phyloP scores from a whole-genome alignment of 1,140 invertebrate genomes.

The Neodiprion pinetum region DNA sequence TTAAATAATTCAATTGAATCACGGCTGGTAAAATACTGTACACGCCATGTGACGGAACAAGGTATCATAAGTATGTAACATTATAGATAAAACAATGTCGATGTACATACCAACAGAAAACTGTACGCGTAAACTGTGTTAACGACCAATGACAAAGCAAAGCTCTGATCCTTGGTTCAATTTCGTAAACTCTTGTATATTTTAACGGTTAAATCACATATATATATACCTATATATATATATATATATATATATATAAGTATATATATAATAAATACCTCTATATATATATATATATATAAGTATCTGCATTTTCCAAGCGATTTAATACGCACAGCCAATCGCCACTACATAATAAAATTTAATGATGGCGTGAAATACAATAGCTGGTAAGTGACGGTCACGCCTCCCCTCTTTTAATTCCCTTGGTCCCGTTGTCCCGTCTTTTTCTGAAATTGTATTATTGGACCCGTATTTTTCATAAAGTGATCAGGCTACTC shows the following conservation, averaged over 20 bases:
- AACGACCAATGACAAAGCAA: neutral
- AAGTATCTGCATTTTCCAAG: neutral
- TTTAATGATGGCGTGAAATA: neutral
- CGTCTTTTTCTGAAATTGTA: neutral
- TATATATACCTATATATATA: constrained; percentile 1
- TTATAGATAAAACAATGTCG: neutral
- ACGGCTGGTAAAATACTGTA: neutral
- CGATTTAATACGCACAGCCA: no score
- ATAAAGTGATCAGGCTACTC: no score
- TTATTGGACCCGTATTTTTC: no score
- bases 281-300: constrained; percentile 6
- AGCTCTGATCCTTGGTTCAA: neutral
- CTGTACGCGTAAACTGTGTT: neutral
- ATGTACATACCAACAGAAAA: neutral
- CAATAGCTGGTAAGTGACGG: neutral
- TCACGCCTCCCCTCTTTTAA: neutral
- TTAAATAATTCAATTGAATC: neutral
- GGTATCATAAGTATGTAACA: neutral
- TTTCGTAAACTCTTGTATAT: neutral
- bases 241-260: no score
- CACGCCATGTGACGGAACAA: neutral
- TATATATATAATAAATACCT: no score
- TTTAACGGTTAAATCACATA: neutral
- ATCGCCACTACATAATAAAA: no score
- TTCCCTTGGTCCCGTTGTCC: neutral